A percentile compares a stretch with the other conserved stretches of the same genome.
phyloP scores from a whole-genome alignment of 1,140 invertebrate species.

The Reticulitermes speratus region DNA sequence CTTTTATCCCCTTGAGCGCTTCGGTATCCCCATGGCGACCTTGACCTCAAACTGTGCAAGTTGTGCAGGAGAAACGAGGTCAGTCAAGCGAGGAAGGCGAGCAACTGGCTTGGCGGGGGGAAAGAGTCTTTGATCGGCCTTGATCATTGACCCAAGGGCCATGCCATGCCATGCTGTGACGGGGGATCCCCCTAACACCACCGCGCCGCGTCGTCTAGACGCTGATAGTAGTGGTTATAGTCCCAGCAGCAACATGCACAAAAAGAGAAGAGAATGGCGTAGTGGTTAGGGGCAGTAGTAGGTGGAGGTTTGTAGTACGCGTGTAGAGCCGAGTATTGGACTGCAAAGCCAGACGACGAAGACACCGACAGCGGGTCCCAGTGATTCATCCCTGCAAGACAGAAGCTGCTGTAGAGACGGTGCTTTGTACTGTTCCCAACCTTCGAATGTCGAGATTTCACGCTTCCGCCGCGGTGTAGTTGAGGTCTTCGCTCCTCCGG shows the following conservation, averaged over 20 bases:
- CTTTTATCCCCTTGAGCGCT: conserved; percentile 9
- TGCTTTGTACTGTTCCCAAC: background rate
- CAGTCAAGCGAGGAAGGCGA: conserved; percentile 23
- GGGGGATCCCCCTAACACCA: background rate
- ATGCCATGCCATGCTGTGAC: background rate
- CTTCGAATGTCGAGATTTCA: too few species aligned
- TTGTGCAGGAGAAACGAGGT: conserved; percentile 20
- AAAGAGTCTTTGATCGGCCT: conserved; percentile 29
- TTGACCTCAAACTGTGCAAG: background rate
- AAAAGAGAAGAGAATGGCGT: conserved; percentile 23
- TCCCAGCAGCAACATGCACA: background rate
- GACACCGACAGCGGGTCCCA: background rate
- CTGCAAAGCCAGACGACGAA: background rate
- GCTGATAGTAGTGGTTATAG: conserved; percentile 9
- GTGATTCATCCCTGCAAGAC: conserved; percentile 21
- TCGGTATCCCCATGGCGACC: conserved; percentile 11
- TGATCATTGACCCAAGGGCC: conserved; percentile 28
- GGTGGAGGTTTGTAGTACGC: background rate
- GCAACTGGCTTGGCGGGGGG: background rate
- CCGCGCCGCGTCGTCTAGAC: conserved; percentile 1
- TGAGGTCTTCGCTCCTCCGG: too few species aligned
- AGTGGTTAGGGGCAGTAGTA: background rate
- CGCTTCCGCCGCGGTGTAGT: too few species aligned
- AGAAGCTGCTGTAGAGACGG: background rate
- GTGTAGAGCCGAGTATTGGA: background rate